Conservation (phyloP, 2,113 vertebrate genomes). For the Nerophis lumbriciformis region DNA sequence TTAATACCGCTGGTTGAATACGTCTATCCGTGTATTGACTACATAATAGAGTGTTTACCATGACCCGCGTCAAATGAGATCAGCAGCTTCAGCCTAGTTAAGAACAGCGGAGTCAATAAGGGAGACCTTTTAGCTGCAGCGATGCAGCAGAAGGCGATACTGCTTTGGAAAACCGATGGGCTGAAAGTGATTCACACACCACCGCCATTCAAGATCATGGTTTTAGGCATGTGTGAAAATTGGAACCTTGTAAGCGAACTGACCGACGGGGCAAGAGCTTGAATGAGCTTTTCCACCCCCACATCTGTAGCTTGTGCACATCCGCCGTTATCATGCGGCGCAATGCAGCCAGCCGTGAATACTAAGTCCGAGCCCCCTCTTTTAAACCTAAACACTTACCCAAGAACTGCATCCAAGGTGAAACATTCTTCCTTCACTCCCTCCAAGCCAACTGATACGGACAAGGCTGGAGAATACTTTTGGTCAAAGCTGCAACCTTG, state of each 20-base stretch:
- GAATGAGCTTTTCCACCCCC: slow-evolving; percentile 24
- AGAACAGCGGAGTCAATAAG: slow-evolving; percentile 53
- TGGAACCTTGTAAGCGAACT: slow-evolving; percentile 41
- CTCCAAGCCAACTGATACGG: slow-evolving; percentile 35
- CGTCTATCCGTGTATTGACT: slow-evolving; percentile 40
- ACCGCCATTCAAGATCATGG: slow-evolving; percentile 15
- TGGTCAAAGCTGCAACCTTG: slow-evolving; percentile 8
- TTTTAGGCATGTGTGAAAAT: slow-evolving; percentile 32
- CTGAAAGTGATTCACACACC: slow-evolving; percentile 48
- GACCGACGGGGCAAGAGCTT: slow-evolving; percentile 18
- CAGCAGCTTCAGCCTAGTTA: slow-evolving; percentile 47
- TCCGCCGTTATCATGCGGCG: slow-evolving; percentile 29
- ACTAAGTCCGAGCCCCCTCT: slow-evolving; percentile 30
- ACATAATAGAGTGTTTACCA: slow-evolving; percentile 40
- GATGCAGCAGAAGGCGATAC: slow-evolving; percentile 40
- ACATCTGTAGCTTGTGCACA: slow-evolving; percentile 43
- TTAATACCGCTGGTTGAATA: slow-evolving; percentile 9
- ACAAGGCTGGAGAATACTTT: slow-evolving; percentile 19
- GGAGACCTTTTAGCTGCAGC: slow-evolving; percentile 44
- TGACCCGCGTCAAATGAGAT: slow-evolving; percentile 41
- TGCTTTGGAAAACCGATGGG: slow-evolving; percentile 49
- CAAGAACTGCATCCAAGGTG: slow-evolving; percentile 36
- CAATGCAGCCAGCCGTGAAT: slow-evolving; percentile 33
- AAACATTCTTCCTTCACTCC: slow-evolving; percentile 23
- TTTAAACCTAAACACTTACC: slow-evolving; percentile 37